These are phyloP conservation scores for Pseudachorutes palmiensis DNA, from an alignment of 1,140 invertebrate species.

Conservation along the genomic window DNA sequence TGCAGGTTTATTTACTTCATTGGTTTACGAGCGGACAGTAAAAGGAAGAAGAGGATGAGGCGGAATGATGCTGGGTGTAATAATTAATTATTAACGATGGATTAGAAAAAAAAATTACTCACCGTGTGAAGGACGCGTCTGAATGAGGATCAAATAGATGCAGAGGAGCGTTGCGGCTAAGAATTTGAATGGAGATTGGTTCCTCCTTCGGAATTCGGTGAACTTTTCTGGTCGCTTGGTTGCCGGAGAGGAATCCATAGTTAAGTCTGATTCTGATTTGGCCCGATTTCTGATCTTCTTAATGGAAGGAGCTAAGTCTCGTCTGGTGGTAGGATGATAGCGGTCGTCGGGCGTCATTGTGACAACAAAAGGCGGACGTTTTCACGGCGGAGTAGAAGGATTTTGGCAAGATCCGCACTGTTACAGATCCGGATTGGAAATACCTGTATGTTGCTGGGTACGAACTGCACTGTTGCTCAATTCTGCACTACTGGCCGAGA, in stretches of 20 bases:
- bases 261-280: neutral
- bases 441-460: neutral
- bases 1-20: too few species aligned
- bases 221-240: neutral
- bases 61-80: neutral
- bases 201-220: neutral
- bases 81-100: constrained; percentile 1
- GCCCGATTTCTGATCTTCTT: neutral
- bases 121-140: constrained; percentile 5
- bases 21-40: too few species aligned
- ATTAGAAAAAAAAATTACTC: neutral
- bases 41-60: neutral
- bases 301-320: neutral
- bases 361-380: too few species aligned
- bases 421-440: neutral
- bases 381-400: too few species aligned
- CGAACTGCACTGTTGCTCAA: neutral
- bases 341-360: neutral
- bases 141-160: neutral
- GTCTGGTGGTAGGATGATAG: neutral
- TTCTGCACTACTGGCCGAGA: neutral
- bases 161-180: neutral
- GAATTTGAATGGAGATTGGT: neutral
- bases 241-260: neutral
- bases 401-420: neutral